phyloP scores from a whole-genome alignment of 1,140 invertebrate species.

The Aphelinus certus region DNA sequence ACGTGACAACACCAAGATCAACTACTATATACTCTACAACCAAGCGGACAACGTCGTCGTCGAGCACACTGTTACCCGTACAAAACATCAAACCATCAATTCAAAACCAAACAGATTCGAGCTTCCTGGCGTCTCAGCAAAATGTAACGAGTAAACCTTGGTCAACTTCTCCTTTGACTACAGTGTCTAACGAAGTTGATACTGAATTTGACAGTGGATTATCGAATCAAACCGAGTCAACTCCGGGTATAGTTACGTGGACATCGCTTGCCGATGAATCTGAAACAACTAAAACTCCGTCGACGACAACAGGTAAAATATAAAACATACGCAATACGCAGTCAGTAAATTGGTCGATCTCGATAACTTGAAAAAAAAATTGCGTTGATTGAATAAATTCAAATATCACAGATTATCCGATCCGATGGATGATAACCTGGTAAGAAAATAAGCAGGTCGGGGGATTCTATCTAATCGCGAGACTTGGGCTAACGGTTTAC shows the following conservation, averaged over 20 bases:
- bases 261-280: slow-evolving; percentile 69
- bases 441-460: slow-evolving; percentile 35
- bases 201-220: slow-evolving; percentile 29
- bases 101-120: not conserved
- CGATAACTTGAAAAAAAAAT: no score
- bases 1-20: slow-evolving; percentile 4
- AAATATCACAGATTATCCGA: no score
- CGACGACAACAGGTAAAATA: slow-evolving; percentile 34
- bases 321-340: slow-evolving; percentile 17
- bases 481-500: slow-evolving; percentile 50
- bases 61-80: no score
- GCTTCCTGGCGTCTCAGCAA: not conserved
- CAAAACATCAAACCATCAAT: no score
- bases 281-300: slow-evolving; percentile 52
- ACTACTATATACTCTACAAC: no score
- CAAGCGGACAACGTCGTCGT: no score
- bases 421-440: no score
- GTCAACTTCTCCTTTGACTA: slow-evolving; percentile 30
- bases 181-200: slow-evolving; percentile 21
- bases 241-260: slow-evolving; percentile 70
- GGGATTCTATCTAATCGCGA: slow-evolving; percentile 40
- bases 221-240: slow-evolving; percentile 50
- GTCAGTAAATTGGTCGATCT: no score
- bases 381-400: no score
- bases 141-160: not conserved